Base-by-base conservation (phyloP, 1,140 invertebrate species). In the Ceratosolen solmsi region DNA sequence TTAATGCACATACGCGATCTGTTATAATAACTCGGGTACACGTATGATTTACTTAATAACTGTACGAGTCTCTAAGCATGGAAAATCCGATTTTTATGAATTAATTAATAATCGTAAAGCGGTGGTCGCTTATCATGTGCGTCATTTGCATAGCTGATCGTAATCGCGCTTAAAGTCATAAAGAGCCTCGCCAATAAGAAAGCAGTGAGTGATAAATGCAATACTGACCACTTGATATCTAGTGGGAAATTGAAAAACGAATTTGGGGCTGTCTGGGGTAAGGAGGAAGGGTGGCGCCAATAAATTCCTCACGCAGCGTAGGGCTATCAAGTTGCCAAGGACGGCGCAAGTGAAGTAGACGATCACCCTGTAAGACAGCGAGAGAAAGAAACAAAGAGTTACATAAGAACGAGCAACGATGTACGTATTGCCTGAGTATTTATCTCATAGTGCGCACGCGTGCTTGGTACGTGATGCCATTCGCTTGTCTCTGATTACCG, bases 191-290 rank as follows among this genome's bases (percentile, higher is more conserved):
- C n/a, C n/a, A n/a, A n/a, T n/a, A n/a, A n/a, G n/a, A n/a, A n/a
- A n/a, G n/a, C n/a, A n/a, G n/a, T n/a, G n/a, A n/a, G n/a, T n/a
- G n/a, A n/a, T n/a, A n/a, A n/a, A 13, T 4, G 8, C 0, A 51
- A 60, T 71, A 87, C 89, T 89, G 56, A 89, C 89, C 83, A 60
- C 11, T 13, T 85, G 86, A 51, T 86, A 95, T 84, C 94, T 91
- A 0, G 94, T 95, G 38, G 93, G 92, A 86, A 95, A 94, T n/a
- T 89, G 87, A 87, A 94, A 95, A 7, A 93, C 93, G 49, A 89
- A 87, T 76, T 91, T 91, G 20, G 92, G 92, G 5, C 89, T 90
- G 85, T 95, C 94, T 0, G 93, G 90, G 51, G 91, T 86, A 2
- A 95, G 86, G 82, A 94, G 88, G 84, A 93, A 93, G 0, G 95